Evolutionary conservation across 2,888 invertebrate genomes (phyloP).

Genomic region (Dioctria linearis): DNA sequence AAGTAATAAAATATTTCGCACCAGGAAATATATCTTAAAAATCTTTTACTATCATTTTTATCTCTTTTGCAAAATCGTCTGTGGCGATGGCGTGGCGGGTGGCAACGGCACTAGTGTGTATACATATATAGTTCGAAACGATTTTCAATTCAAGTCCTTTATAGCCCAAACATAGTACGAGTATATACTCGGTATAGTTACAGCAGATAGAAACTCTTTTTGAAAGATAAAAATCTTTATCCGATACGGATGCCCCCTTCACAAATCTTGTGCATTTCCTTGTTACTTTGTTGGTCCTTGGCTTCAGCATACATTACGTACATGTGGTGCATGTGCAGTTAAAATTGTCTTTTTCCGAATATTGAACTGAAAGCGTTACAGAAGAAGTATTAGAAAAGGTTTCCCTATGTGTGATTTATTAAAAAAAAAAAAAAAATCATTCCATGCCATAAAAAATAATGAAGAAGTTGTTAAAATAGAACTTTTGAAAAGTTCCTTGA

Average conservation of each 20-base stretch:
- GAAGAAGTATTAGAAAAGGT: neutral
- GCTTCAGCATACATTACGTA: neutral
- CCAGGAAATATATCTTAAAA: slow-evolving; percentile 41
- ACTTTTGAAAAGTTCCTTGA: no score
- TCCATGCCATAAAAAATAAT: no score
- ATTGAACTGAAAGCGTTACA: slow-evolving; percentile 32
- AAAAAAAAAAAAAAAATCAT: neutral
- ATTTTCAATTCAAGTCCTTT: slow-evolving; percentile 4
- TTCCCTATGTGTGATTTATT: slow-evolving; percentile 30
- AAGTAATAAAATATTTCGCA: slow-evolving; percentile 25
- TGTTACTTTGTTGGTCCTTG: slow-evolving; percentile 5
- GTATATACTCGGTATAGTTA: neutral
- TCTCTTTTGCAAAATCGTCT: slow-evolving; percentile 15
- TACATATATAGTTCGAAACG: neutral
- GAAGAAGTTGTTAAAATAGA: no score
- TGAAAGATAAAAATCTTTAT: neutral
- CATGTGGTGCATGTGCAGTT: slow-evolving; percentile 21
- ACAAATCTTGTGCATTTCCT: slow-evolving; percentile 20
- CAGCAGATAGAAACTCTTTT: slow-evolving; percentile 2
- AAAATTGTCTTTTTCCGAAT: slow-evolving; percentile 17
- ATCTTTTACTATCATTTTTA: slow-evolving; percentile 37
- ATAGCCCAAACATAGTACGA: neutral
- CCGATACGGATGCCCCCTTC: neutral
- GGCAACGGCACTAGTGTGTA: neutral
- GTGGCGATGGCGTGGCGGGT: neutral